A percentile compares a stretch with the other conserved stretches of the same genome.
Evolutionary conservation across 2,797 vertebrate species (phyloP).

Genomic region (Lacerta bilineata): DNA sequence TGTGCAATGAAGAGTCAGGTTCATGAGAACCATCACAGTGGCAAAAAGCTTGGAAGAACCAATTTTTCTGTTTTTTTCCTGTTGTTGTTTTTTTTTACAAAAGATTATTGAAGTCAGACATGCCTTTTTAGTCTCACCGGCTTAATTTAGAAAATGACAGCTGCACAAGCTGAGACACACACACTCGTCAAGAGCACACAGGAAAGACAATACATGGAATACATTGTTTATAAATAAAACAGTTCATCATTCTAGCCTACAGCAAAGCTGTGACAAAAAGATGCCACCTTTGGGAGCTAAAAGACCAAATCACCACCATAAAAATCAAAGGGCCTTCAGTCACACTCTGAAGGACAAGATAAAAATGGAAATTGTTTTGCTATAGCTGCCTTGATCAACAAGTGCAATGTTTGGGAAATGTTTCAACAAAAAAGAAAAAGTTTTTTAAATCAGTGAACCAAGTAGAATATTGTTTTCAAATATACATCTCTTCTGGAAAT

Average conservation of each 20-base stretch:
- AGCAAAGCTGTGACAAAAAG: conserved; percentile 30
- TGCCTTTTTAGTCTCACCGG: conserved; percentile 42
- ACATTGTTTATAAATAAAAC: conserved; percentile 52
- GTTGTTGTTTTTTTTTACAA: conserved; percentile 19
- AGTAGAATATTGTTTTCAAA: conserved; percentile 22
- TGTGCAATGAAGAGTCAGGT: conserved; percentile 51
- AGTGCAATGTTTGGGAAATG: conserved; percentile 29
- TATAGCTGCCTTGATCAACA: conserved; percentile 48
- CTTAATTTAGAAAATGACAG: conserved; percentile 45
- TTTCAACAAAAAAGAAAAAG: conserved; percentile 11
- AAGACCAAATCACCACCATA: conserved; percentile 22
- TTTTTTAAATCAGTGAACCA: not conserved
- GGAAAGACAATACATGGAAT: conserved; percentile 17
- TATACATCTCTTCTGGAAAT: conserved; percentile 10
- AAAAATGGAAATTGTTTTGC: conserved; percentile 40
- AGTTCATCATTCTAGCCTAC: conserved; percentile 42
- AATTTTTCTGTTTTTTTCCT: conserved; percentile 38
- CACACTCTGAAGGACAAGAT: conserved; percentile 28
- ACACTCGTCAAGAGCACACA: conserved; percentile 28
- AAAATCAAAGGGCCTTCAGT: conserved; percentile 16
- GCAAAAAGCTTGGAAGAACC: conserved; percentile 66
- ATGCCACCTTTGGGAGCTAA: not conserved
- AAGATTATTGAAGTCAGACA: conserved; percentile 34
- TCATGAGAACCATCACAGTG: conserved; percentile 76
- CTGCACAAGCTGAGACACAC: conserved; percentile 37